Evolutionary conservation across 2,113 vertebrate species (phyloP).

Genomic region (Eurypyga helias): DNA sequence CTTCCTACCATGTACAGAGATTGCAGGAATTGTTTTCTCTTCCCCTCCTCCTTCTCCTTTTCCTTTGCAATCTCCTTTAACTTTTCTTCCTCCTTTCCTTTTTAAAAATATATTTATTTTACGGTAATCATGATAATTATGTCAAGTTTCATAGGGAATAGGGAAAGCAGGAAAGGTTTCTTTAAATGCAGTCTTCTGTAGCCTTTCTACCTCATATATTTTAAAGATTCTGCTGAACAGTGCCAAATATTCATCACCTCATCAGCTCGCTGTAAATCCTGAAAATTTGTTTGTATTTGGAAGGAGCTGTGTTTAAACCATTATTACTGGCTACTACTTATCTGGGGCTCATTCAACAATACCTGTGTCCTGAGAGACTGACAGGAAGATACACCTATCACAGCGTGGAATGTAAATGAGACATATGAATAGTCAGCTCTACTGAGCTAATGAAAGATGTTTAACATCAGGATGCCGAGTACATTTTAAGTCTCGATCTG

Average conservation of each 20-base stretch:
- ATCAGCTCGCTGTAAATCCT: background rate
- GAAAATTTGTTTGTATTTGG: background rate
- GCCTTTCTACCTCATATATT: background rate
- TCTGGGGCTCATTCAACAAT: background rate
- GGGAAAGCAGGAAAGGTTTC: background rate
- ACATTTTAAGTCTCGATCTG: background rate
- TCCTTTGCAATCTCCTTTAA: background rate
- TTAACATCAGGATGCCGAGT: constrained; percentile 13
- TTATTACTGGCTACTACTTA: background rate
- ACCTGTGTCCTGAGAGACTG: background rate
- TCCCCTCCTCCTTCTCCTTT: background rate
- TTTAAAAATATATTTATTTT: background rate
- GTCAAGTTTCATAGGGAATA: background rate
- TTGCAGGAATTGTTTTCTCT: background rate
- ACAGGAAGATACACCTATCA: background rate
- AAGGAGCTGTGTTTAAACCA: background rate
- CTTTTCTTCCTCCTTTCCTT: background rate
- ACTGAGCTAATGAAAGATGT: constrained; percentile 24
- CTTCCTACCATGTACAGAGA: background rate
- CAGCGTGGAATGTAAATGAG: constrained; percentile 3
- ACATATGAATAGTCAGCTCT: background rate
- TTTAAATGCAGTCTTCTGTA: background rate
- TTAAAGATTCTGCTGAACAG: constrained; percentile 5
- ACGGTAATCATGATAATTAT: background rate
- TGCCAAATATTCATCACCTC: background rate